Percentiles rank a stretch among this genome's conserved stretches.
Evolutionary conservation across 1,140 invertebrate genomes (phyloP).

Genomic region (Drosophila persimilis): DNA sequence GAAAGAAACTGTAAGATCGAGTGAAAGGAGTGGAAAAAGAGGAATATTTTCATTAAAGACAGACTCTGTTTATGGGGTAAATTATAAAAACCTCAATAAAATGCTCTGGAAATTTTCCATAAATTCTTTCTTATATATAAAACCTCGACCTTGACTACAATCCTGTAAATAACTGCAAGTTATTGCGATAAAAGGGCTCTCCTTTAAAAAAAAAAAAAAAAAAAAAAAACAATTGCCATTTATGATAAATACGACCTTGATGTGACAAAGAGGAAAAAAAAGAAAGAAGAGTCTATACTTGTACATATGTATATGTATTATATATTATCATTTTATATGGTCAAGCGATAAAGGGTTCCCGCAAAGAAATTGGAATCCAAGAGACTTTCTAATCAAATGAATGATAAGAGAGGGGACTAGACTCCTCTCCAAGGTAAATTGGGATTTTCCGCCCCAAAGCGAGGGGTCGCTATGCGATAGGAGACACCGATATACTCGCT

Average conservation of each 20-base stretch:
- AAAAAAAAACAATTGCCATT: no score
- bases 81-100: no score
- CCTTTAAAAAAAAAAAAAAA: not conserved
- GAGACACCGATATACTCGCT: no score
- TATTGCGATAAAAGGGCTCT: not conserved
- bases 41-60: no score
- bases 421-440: not conserved
- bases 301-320: not conserved
- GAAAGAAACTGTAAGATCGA: no score
- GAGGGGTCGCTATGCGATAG: no score
- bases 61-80: no score
- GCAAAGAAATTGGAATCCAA: conserved; percentile 14
- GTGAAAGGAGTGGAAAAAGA: no score
- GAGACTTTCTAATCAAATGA: conserved; percentile 2
- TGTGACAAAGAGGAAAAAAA: not conserved
- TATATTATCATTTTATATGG: conserved; percentile 21
- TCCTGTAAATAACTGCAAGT: no score
- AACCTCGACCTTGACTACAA: no score
- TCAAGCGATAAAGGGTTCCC: conserved; percentile 5
- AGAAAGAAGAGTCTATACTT: not conserved
- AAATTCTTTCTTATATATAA: no score
- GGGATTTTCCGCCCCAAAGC: not conserved
- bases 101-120: no score
- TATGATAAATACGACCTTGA: conserved; percentile 8
- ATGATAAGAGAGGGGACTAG: not conserved